Evolutionary conservation across 2,113 vertebrate genomes (phyloP).

Genomic region (Theropithecus gelada): DNA sequence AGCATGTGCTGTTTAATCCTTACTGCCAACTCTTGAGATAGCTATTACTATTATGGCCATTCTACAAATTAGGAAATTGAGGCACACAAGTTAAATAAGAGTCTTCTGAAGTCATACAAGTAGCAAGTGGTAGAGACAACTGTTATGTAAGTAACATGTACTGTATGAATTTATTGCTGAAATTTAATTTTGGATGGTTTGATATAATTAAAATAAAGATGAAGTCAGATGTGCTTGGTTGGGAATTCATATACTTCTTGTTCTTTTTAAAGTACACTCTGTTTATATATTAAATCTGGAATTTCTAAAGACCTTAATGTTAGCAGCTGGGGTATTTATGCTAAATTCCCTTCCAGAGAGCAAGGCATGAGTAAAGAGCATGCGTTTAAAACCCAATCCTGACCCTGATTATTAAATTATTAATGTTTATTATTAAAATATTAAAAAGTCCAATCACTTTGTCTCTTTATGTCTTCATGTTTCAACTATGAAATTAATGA

Average conservation of each 20-base stretch:
- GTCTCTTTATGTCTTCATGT: not conserved
- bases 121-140: not conserved
- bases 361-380: not conserved
- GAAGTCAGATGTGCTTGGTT: not conserved
- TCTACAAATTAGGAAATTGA: not conserved
- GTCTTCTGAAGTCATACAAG: not conserved
- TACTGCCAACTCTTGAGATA: not conserved
- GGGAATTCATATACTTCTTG: conserved; percentile 2
- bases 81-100: not conserved
- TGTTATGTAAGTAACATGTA: not conserved
- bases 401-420: not conserved
- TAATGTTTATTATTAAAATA: not conserved
- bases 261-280: not conserved
- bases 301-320: conserved; percentile 25
- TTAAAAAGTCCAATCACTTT: conserved; percentile 33
- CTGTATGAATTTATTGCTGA: not conserved
- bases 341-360: not conserved
- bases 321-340: not conserved
- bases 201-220: conserved; percentile 7
- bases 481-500: not conserved
- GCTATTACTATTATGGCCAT: not conserved
- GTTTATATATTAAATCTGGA: not conserved
- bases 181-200: not conserved
- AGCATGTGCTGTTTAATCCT: not conserved
- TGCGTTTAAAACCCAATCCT: conserved; percentile 14